Evolutionary conservation across 92 coral and sea anemone genomes (phyloP).

Genomic region (Porites divaricata): DNA sequence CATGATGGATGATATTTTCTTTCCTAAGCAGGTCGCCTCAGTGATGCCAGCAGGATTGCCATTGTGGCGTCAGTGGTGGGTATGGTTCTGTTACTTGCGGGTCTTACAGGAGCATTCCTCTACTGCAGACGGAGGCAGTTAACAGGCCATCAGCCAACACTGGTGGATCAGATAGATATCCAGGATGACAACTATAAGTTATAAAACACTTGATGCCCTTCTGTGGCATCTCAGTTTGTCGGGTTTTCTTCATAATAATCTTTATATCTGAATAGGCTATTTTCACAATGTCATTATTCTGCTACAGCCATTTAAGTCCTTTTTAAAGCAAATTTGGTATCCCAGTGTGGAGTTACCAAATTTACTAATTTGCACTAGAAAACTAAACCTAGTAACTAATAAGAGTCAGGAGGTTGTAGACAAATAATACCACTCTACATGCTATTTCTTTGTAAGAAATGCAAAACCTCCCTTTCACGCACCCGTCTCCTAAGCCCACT

Average conservation of each 20-base stretch:
- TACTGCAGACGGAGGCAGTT: constrained; percentile 70
- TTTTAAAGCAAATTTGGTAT: too few relatives aligned
- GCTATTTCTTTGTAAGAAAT: too few relatives aligned
- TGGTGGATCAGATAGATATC: constrained; percentile 75
- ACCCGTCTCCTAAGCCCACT: too few relatives aligned
- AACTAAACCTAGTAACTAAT: too few relatives aligned
- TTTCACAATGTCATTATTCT: too few relatives aligned
- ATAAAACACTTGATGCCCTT: constrained; percentile 12
- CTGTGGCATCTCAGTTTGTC: not conserved
- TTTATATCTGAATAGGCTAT: too few relatives aligned
- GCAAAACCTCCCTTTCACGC: too few relatives aligned
- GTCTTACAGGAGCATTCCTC: constrained; percentile 50
- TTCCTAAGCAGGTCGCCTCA: constrained; percentile 29
- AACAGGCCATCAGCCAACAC: constrained; percentile 67
- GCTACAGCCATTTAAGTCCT: too few relatives aligned
- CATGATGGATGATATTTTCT: not conserved
- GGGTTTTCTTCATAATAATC: not conserved
- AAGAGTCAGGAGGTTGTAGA: too few relatives aligned
- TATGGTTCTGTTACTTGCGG: constrained; percentile 54
- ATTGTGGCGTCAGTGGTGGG: constrained; percentile 72
- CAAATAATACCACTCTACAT: too few relatives aligned
- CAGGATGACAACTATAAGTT: constrained; percentile 66
- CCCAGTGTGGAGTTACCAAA: too few relatives aligned
- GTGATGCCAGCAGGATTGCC: constrained; percentile 60
- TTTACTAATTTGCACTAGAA: too few relatives aligned